Conservation (phyloP, 2,797 vertebrate genomes). For the Simalia tracyae region DNA sequence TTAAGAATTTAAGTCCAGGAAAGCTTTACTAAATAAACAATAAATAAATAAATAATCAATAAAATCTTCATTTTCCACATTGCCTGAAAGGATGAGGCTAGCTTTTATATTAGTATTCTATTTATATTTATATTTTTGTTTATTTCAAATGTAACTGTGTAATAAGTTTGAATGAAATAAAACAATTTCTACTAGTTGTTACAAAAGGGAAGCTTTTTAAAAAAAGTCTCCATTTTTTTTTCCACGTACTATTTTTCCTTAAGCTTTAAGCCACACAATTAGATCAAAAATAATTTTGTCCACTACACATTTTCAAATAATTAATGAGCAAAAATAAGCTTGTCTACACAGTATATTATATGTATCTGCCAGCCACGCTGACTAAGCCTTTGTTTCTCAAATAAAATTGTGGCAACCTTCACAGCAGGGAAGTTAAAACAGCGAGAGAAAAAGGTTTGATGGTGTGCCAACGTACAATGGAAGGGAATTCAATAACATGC, state of each 20-base stretch:
- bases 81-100: not conserved
- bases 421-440: constrained; percentile 59
- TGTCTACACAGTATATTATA: constrained; percentile 24
- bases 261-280: not conserved
- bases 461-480: constrained; percentile 63
- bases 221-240: constrained; percentile 6
- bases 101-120: not conserved
- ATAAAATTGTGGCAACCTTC: constrained; percentile 46
- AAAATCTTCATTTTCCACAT: not conserved
- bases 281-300: constrained; percentile 22
- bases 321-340: constrained; percentile 31
- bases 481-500: constrained; percentile 70
- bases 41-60: not conserved
- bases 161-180: not conserved
- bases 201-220: not conserved
- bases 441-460: constrained; percentile 65
- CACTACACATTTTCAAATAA: constrained; percentile 11
- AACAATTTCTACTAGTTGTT: not conserved
- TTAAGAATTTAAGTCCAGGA: not conserved
- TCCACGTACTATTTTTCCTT: not conserved
- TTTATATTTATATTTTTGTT: not conserved
- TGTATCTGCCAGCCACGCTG: constrained; percentile 48
- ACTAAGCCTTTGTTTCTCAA: constrained; percentile 57
- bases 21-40: constrained; percentile 1
- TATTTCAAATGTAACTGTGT: not conserved